Evolutionary conservation across 1,140 invertebrate genomes (phyloP).

Genomic region (Coenobita brevimanus): DNA sequence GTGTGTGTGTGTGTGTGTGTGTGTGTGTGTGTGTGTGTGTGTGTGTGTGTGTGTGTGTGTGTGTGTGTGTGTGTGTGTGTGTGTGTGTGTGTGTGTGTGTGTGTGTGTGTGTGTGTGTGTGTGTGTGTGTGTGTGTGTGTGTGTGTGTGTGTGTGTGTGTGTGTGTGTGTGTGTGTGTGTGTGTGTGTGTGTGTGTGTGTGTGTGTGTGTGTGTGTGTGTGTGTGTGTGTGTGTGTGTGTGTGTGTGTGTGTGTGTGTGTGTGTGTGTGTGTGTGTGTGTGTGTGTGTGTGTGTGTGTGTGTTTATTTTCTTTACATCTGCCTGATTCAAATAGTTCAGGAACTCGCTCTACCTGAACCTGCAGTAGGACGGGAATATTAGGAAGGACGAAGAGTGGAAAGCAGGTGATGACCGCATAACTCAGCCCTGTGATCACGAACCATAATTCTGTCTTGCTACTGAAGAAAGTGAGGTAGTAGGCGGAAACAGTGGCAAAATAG

Average conservation of each 20-base stretch:
- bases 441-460: too few relatives aligned
- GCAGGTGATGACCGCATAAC: too few relatives aligned
- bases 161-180: background rate
- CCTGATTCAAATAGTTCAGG: background rate
- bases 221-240: constrained; percentile 24
- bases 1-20: too few relatives aligned
- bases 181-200: background rate
- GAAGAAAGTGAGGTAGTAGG: too few relatives aligned
- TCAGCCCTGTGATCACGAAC: too few relatives aligned
- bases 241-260: constrained; percentile 21
- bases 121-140: background rate
- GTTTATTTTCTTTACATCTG: too few relatives aligned
- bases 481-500: too few relatives aligned
- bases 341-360: too few relatives aligned
- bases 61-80: background rate
- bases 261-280: constrained; percentile 20
- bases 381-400: too few relatives aligned
- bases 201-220: constrained; percentile 8
- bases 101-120: background rate
- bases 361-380: too few relatives aligned
- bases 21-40: too few relatives aligned
- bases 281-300: background rate
- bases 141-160: background rate
- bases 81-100: background rate
- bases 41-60: too few relatives aligned